These are phyloP conservation scores for Turritopsis dohrnii DNA, from an alignment of 30 jellyfish, hydroid and myxozoan genomes.

Conservation along the genomic window DNA sequence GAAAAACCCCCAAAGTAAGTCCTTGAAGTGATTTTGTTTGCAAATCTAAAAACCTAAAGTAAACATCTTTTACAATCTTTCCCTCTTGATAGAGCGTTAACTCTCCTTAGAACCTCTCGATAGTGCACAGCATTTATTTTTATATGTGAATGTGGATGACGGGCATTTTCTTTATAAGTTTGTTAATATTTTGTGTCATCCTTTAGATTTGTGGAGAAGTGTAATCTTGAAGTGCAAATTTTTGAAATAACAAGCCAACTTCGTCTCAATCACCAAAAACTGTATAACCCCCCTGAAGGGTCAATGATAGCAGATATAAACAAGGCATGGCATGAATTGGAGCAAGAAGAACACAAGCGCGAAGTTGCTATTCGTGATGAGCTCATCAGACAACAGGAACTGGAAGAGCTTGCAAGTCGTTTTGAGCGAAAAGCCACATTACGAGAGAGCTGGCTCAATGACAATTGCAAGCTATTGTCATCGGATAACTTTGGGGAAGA, in stretches of 20 bases:
- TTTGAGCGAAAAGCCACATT: slow-evolving; percentile 48
- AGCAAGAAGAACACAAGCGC: slow-evolving; percentile 75
- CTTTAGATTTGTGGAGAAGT: slow-evolving; percentile 77
- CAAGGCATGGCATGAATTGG: slow-evolving; percentile 81
- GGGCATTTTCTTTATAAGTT: not conserved
- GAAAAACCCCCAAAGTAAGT: slow-evolving; percentile 94
- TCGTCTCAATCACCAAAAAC: slow-evolving; percentile 76
- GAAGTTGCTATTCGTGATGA: slow-evolving; percentile 93
- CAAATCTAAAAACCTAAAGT: no score
- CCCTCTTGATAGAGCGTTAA: no score
- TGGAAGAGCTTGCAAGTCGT: slow-evolving; percentile 26
- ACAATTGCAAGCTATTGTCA: slow-evolving; percentile 59
- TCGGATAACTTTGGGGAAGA: slow-evolving; percentile 84
- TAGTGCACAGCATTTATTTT: no score
- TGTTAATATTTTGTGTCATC: not conserved
- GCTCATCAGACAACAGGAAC: slow-evolving; percentile 56
- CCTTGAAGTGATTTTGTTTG: not conserved
- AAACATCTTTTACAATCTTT: no score
- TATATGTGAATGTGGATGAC: not conserved
- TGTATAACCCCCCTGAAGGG: slow-evolving; percentile 83
- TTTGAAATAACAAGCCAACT: slow-evolving; percentile 79
- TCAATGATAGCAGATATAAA: slow-evolving; percentile 52
- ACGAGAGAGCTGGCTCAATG: slow-evolving; percentile 76
- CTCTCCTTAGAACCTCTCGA: no score
- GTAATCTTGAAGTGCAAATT: slow-evolving; percentile 82